phyloP scores from a whole-genome alignment of 2,797 vertebrate species.

The Chloroceryle inda region DNA sequence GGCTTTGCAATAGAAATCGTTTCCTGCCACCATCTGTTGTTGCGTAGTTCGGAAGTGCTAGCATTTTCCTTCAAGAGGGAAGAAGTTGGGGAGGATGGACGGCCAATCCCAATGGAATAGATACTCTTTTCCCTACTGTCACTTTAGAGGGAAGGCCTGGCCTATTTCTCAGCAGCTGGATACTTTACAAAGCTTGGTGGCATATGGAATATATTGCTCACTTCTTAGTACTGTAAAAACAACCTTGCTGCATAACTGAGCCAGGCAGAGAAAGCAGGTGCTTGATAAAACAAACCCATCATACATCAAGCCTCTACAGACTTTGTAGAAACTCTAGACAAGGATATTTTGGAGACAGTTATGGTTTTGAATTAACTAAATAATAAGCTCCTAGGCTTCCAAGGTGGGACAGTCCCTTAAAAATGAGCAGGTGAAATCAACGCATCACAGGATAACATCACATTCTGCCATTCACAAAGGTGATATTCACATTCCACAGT shows the following conservation, averaged over 20 bases:
- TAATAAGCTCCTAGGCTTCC: background rate
- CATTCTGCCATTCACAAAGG: background rate
- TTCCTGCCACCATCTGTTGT: slow-evolving; percentile 35
- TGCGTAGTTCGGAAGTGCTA: slow-evolving; percentile 11
- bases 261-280: slow-evolving; percentile 74
- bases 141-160: slow-evolving; percentile 40
- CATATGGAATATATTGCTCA: slow-evolving; percentile 70
- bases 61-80: slow-evolving; percentile 32
- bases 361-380: background rate
- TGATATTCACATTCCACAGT: background rate
- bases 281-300: slow-evolving; percentile 12
- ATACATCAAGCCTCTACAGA: slow-evolving; percentile 22
- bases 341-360: background rate
- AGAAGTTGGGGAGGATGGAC: slow-evolving; percentile 27
- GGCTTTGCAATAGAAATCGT: slow-evolving; percentile 17
- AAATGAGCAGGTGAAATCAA: background rate
- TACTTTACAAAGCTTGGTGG: slow-evolving; percentile 74
- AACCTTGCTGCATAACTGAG: slow-evolving; percentile 67
- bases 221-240: slow-evolving; percentile 59
- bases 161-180: slow-evolving; percentile 61
- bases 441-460: background rate
- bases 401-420: background rate
- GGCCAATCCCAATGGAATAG: slow-evolving; percentile 17
- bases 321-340: slow-evolving; percentile 37
- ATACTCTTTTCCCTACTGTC: background rate